Evolutionary conservation across 2,888 invertebrate species (phyloP), one percentile per base, ranked within the genome.

Genomic region (Himalopsyche anomala): DNA sequence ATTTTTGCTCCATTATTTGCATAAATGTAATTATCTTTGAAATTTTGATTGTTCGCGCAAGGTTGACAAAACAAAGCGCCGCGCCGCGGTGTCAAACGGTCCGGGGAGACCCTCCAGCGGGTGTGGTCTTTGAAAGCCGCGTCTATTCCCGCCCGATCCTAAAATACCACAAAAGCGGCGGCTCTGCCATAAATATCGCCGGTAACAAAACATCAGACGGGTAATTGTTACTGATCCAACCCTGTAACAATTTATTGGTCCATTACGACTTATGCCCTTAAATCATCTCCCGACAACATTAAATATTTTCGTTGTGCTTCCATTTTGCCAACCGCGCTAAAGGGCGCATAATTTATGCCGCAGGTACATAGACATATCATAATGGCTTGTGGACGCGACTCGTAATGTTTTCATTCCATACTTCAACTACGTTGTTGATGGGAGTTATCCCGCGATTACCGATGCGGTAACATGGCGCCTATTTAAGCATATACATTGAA

Each of bases 281-380:
- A 93, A 93, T 93, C 93, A 93, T 93, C 92, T 91, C 91, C 91
- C 92, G 93, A 92, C 93, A 90, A 90, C 91, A 90, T 88, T 88
- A 88, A 88, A 87, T 90, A 89, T 89, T 90, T 90, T 91, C 91
- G 91, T 91, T 91, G 91, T 91, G 91, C 90, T 86, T 45, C 87
- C 87, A 87, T 88, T 88, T 80, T 82, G 83, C 83, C 19, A 62
- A 62, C 45, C 87, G 54, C 86, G 81, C 28, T 38, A 56, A 56
- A 81, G 81, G 82, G 40, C 40, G 62, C 74, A 82, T 87, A 88
- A 88, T 88, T 88, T 88, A 88, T 88, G 88, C 87, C 74, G 69
- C 83, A 84, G 54, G 82, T 62, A 82, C 74, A 28, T 45, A 81
- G 62, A 62, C 62, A 62, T 62, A 62, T 62, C 62, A 62, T 62